These are phyloP conservation scores for Passer montanus DNA, from an alignment of 2,113 vertebrate genomes.

Conservation along the genomic window DNA sequence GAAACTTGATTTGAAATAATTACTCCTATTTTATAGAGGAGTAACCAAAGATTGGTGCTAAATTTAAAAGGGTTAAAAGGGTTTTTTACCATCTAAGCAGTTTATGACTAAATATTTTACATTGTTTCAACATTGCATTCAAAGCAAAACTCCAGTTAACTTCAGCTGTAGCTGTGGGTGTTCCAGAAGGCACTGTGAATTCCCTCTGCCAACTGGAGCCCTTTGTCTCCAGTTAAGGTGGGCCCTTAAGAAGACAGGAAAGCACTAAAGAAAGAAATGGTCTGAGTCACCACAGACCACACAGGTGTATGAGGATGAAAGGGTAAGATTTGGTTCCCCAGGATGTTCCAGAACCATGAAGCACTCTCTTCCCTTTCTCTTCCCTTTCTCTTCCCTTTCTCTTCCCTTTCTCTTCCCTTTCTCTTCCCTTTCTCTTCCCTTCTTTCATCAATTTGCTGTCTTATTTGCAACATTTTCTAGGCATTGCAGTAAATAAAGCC, in stretches of 20 bases:
- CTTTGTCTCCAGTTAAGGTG: not conserved
- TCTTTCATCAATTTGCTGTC: not conserved
- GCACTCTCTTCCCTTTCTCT: not conserved
- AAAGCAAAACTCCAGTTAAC: not conserved
- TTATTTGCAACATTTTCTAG: not conserved
- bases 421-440: not conserved
- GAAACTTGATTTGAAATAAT: not conserved
- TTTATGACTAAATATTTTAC: not conserved
- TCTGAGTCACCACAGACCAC: not conserved
- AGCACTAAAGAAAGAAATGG: not conserved
- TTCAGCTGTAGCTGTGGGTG: not conserved
- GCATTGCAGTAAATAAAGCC: not conserved
- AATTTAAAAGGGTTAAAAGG: not conserved
- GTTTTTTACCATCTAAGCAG: not conserved
- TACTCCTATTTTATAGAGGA: not conserved
- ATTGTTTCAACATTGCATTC: not conserved
- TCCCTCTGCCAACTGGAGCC: not conserved
- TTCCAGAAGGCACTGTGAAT: not conserved
- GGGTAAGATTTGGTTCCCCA: not conserved
- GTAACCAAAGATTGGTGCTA: not conserved
- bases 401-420: not conserved
- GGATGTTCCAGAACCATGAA: fast-evolving
- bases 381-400: not conserved
- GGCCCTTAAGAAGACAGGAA: not conserved
- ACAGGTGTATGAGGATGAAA: not conserved